A percentile compares a stretch with the other conserved stretches of the same genome.
Conservation (phyloP, 2,797 vertebrate genomes). For the Prionace glauca region DNA sequence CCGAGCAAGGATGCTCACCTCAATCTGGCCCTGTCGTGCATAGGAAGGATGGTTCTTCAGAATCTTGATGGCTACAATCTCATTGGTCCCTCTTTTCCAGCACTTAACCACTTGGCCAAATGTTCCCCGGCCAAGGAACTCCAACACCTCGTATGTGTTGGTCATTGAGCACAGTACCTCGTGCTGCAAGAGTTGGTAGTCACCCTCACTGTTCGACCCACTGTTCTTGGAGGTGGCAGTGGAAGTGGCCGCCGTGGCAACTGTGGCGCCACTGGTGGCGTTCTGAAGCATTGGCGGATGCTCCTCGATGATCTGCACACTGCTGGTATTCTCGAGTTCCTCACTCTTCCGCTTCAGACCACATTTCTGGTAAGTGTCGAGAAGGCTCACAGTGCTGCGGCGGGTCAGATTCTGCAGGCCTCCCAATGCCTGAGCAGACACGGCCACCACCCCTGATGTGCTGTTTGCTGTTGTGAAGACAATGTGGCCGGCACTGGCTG, state of each 20-base stretch:
- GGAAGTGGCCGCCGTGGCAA: conserved; percentile 83
- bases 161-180: conserved; percentile 99
- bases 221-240: conserved; percentile 94
- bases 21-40: conserved; percentile 94
- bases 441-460: conserved; percentile 73
- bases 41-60: conserved; percentile 97
- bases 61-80: conserved; percentile 99
- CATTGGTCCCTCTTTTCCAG: conserved; percentile 97
- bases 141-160: conserved; percentile 94
- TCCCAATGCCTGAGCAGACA: conserved; percentile 64
- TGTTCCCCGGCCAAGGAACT: conserved; percentile 92
- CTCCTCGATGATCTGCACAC: conserved; percentile 92
- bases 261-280: conserved; percentile 77
- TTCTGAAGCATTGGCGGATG: conserved; percentile 91
- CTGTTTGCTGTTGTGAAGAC: conserved; percentile 88
- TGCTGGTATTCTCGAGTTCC: conserved; percentile 89
- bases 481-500: conserved; percentile 82
- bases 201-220: conserved; percentile 90
- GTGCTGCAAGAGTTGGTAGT: conserved; percentile 96
- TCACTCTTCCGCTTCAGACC: conserved; percentile 98
- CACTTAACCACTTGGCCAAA: conserved; percentile 98
- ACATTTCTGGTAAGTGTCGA: conserved; percentile 98
- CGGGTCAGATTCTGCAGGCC: conserved; percentile 90
- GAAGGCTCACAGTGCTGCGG: conserved; percentile 95
- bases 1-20: conserved; percentile 95